phyloP scores from a whole-genome alignment of 2,888 invertebrate species.

The Drosophila atripex region DNA sequence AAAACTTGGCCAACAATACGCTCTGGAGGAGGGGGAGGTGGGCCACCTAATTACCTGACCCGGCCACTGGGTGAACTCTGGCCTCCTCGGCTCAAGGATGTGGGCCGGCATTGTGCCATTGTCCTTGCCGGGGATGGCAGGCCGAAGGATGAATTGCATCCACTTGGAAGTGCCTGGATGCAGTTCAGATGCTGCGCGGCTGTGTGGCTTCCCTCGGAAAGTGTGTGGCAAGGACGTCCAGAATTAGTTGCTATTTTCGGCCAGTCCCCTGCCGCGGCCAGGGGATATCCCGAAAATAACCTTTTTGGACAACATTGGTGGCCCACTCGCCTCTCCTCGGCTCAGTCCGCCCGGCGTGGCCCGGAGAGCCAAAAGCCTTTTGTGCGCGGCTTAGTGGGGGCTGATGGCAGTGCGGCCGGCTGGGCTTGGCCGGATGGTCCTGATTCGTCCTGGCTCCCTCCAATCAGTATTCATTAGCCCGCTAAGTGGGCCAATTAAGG shows the following conservation, averaged over 20 bases:
- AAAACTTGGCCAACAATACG: conserved; percentile 17
- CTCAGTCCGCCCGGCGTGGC: background rate
- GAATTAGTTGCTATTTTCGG: background rate
- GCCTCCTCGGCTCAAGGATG: conserved; percentile 8
- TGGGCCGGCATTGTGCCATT: conserved; percentile 6
- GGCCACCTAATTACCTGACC: conserved; percentile 31
- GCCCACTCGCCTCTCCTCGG: background rate
- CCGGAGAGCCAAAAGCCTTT: background rate
- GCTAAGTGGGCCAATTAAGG: conserved; percentile 2
- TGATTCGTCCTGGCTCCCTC: background rate
- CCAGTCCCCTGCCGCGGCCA: too few relatives aligned
- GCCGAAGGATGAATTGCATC: background rate
- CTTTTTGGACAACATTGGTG: background rate
- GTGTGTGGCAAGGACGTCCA: background rate
- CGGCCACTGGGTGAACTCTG: conserved; percentile 7
- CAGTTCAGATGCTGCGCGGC: conserved; percentile 13
- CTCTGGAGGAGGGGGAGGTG: background rate
- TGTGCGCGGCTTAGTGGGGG: background rate
- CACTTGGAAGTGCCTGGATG: background rate
- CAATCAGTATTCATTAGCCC: background rate
- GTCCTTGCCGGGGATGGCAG: conserved; percentile 3
- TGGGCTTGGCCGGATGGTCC: background rate
- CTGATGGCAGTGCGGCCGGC: background rate
- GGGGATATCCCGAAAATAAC: background rate
- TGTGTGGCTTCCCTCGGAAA: background rate